These are phyloP conservation scores for Drosophila subobscura DNA, from an alignment of 1,140 invertebrate genomes.

Conservation along the genomic window DNA sequence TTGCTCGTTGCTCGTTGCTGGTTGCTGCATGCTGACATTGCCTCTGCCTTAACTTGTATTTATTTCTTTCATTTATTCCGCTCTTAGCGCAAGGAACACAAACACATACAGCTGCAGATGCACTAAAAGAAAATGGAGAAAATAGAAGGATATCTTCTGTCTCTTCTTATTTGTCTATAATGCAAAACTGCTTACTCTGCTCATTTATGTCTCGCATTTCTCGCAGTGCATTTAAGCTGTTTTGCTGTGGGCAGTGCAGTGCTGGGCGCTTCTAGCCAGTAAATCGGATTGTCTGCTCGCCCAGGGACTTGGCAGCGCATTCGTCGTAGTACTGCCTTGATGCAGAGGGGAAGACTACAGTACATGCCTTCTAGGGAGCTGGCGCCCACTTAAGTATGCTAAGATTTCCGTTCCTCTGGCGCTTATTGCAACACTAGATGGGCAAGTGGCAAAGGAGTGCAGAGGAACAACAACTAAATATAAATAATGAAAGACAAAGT, in stretches of 20 bases:
- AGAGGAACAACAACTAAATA: constrained; percentile 66
- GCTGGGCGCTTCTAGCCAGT: no score
- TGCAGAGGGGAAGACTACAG: constrained; percentile 38
- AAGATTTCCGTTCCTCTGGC: constrained; percentile 68
- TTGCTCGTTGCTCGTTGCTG: background rate
- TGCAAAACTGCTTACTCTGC: background rate
- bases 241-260: constrained; percentile 8
- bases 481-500: constrained; percentile 78
- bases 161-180: no score
- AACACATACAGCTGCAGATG: constrained; percentile 19
- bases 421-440: constrained; percentile 52
- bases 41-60: constrained; percentile 55
- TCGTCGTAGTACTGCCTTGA: constrained; percentile 29
- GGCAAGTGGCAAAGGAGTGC: constrained; percentile 3
- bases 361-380: constrained; percentile 12
- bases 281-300: constrained; percentile 30
- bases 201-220: background rate
- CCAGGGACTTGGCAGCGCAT: constrained; percentile 33
- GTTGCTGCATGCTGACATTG: constrained; percentile 1
- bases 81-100: constrained; percentile 33
- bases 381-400: constrained; percentile 69
- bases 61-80: constrained; percentile 61
- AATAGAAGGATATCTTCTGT: background rate
- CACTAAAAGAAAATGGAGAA: background rate
- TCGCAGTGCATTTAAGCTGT: constrained; percentile 9